These are phyloP conservation scores for Drosophila algonquin DNA, from an alignment of 2,888 invertebrate genomes.

Conservation along the genomic window DNA sequence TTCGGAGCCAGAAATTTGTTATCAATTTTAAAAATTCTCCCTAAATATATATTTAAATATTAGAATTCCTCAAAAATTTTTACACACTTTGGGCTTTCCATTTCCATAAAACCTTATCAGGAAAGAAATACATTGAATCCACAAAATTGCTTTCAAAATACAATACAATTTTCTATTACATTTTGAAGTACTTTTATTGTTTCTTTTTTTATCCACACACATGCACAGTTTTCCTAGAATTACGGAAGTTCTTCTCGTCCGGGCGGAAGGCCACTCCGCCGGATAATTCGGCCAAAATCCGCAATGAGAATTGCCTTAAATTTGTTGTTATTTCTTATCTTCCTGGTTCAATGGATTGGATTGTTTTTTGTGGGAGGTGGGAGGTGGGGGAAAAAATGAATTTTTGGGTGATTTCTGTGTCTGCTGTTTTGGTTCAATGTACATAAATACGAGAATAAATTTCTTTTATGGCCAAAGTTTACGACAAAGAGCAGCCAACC, in stretches of 20 bases:
- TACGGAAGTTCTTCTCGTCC: background rate
- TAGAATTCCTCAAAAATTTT: background rate
- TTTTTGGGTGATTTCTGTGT: constrained; percentile 23
- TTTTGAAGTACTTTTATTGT: background rate
- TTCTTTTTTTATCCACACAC: background rate
- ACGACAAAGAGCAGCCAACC: constrained; percentile 60
- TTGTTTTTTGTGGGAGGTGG: constrained; percentile 10
- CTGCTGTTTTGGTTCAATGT: constrained; percentile 35
- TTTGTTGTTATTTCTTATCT: constrained; percentile 31
- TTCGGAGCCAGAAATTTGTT: constrained; percentile 15
- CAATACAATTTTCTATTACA: background rate
- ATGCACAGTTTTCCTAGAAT: background rate
- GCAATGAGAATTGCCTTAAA: constrained; percentile 37
- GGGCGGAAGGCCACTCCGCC: background rate
- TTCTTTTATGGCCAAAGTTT: constrained; percentile 65
- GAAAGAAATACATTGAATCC: no score
- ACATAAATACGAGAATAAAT: constrained; percentile 42
- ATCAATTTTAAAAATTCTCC: background rate
- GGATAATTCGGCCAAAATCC: constrained; percentile 11
- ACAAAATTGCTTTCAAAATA: no score
- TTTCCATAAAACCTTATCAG: no score
- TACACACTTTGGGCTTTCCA: background rate
- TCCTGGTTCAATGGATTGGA: constrained; percentile 30
- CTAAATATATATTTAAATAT: background rate
- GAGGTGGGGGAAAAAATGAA: constrained; percentile 25